Evolutionary conservation across 1,140 invertebrate species (phyloP).

Genomic region (Zophobas morio): DNA sequence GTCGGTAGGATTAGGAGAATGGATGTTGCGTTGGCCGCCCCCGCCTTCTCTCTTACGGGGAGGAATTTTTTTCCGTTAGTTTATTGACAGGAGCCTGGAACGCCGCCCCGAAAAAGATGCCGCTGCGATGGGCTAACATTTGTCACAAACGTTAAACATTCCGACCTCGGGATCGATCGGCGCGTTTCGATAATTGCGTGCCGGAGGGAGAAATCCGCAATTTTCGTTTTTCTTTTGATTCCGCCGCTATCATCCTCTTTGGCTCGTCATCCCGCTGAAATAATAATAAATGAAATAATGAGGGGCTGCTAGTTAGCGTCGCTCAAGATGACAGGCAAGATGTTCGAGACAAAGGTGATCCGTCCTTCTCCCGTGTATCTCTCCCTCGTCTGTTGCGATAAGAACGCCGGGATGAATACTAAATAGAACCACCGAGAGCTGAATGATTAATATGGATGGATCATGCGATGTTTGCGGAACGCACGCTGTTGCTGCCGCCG

Average conservation of each 20-base stretch:
- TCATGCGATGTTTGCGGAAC: slow-evolving; percentile 47
- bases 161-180: slow-evolving; percentile 5
- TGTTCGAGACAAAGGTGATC: slow-evolving; percentile 54
- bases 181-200: slow-evolving; percentile 39
- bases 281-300: slow-evolving; percentile 53
- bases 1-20: neutral
- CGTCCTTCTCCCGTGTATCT: slow-evolving; percentile 21
- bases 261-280: slow-evolving; percentile 25
- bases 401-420: slow-evolving; percentile 57
- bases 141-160: neutral
- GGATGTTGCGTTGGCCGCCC: no score
- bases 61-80: no score
- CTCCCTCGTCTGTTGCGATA: slow-evolving; percentile 46
- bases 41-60: no score
- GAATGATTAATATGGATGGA: slow-evolving; percentile 58
- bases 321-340: slow-evolving; percentile 55
- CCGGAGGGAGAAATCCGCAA: slow-evolving; percentile 12
- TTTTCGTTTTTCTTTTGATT: slow-evolving; percentile 21
- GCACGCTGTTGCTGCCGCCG: slow-evolving; percentile 21
- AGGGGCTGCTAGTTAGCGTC: slow-evolving; percentile 53
- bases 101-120: no score
- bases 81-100: no score
- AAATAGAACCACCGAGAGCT: slow-evolving; percentile 51
- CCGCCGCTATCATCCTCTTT: slow-evolving; percentile 3
- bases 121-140: no score